Conservation (phyloP, 2,888 invertebrate genomes). For the Tipula helvola region DNA sequence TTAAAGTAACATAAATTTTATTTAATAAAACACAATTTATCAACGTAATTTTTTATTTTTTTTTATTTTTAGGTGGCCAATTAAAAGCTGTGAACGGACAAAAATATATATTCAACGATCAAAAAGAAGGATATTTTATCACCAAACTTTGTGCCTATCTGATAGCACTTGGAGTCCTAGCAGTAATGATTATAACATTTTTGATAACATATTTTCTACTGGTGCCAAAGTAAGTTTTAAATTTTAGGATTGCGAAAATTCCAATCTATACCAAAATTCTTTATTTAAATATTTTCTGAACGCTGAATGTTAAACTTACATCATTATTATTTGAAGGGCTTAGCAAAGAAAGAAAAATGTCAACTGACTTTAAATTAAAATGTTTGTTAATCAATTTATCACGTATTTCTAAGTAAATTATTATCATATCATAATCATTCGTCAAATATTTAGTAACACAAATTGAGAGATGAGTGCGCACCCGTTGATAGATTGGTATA, state of each 20-base stretch:
- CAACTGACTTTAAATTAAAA: neutral
- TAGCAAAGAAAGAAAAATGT: neutral
- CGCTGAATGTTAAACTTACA: neutral
- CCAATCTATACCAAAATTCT: neutral
- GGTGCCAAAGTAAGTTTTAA: constrained; percentile 18
- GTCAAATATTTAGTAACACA: neutral
- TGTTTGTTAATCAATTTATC: neutral
- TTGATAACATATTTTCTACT: constrained; percentile 32
- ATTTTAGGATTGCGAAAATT: no score
- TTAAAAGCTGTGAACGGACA: constrained; percentile 37
- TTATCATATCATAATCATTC: neutral
- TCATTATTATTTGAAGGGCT: neutral
- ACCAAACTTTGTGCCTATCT: constrained; percentile 29
- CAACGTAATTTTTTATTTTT: constrained; percentile 13
- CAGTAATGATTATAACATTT: constrained; percentile 23
- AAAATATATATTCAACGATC: constrained; percentile 35
- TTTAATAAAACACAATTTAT: neutral
- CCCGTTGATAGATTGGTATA: neutral
- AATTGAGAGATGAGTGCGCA: neutral
- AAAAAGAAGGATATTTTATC: constrained; percentile 31
- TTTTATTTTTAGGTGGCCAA: constrained; percentile 29
- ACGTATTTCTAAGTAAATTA: neutral
- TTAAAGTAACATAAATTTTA: neutral
- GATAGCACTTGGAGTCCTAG: constrained; percentile 24
- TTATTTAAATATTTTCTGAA: neutral